Evolutionary conservation across 2,113 vertebrate genomes (phyloP).

Genomic region (Cervus canadensis): DNA sequence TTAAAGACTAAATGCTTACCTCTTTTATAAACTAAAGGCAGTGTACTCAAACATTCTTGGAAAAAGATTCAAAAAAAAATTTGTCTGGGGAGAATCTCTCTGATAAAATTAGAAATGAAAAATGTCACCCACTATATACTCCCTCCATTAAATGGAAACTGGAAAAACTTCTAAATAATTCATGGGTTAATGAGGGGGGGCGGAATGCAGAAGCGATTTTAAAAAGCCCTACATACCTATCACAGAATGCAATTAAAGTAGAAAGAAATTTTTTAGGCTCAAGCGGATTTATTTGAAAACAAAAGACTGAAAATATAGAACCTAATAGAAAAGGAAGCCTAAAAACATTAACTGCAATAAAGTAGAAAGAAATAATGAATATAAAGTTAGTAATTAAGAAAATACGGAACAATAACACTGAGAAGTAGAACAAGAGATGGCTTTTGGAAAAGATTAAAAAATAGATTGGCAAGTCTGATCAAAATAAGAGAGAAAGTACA

Average conservation of each 20-base stretch:
- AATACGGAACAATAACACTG: background rate
- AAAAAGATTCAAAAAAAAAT: conserved; percentile 21
- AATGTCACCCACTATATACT: background rate
- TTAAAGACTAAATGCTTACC: background rate
- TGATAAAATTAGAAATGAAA: conserved; percentile 36
- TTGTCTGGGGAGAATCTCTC: background rate
- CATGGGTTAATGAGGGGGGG: background rate
- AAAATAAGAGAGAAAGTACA: conserved; percentile 15
- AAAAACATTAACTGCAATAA: conserved; percentile 22
- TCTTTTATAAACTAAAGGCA: conserved; percentile 8
- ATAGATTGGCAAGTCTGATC: background rate
- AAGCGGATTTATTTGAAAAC: conserved; percentile 1
- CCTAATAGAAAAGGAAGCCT: background rate
- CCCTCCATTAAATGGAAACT: background rate
- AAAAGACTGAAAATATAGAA: conserved; percentile 23
- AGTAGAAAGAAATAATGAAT: background rate
- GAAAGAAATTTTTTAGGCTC: background rate
- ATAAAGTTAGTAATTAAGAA: conserved; percentile 12
- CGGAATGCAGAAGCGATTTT: background rate
- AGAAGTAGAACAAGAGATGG: background rate
- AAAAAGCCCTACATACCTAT: background rate
- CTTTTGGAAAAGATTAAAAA: conserved; percentile 30
- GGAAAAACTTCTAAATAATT: conserved; percentile 46
- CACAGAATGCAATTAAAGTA: background rate
- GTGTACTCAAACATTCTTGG: background rate